These are phyloP conservation scores for Pseudochromis fuscus DNA, from an alignment of 2,797 vertebrate species.

Conservation along the genomic window DNA sequence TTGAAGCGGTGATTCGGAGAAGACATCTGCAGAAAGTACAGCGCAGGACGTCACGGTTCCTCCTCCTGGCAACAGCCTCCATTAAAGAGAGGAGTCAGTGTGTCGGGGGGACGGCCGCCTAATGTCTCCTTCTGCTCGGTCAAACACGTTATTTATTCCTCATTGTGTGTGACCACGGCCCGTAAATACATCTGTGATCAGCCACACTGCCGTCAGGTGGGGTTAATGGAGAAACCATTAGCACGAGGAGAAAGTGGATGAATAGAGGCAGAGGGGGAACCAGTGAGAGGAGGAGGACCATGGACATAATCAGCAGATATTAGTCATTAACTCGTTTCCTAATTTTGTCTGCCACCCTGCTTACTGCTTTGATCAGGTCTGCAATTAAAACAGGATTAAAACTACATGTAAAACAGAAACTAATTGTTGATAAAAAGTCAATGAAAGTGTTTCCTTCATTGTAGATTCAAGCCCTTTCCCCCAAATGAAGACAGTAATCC, in stretches of 20 bases:
- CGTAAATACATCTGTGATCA: constrained; percentile 69
- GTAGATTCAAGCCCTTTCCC: neutral
- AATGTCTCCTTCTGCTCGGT: constrained; percentile 64
- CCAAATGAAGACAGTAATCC: too few relatives aligned
- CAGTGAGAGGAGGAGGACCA: constrained; percentile 12
- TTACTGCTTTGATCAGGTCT: constrained; percentile 7
- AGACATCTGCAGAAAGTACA: constrained; percentile 11
- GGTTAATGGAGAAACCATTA: constrained; percentile 74
- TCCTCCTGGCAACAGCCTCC: constrained; percentile 43
- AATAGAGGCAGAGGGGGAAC: neutral
- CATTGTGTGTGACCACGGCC: constrained; percentile 68
- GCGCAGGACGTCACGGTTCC: constrained; percentile 13
- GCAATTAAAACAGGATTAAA: constrained; percentile 29
- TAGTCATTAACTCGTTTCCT: constrained; percentile 40
- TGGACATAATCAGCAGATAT: constrained; percentile 47
- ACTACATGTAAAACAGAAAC: neutral
- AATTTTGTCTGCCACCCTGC: constrained; percentile 21
- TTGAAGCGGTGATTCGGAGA: neutral
- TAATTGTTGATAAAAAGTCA: neutral
- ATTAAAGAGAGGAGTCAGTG: constrained; percentile 42
- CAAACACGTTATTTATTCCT: constrained; percentile 63
- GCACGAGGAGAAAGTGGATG: constrained; percentile 16
- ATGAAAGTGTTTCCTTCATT: neutral
- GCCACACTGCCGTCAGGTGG: constrained; percentile 70
- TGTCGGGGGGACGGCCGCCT: constrained; percentile 19